A percentile compares a stretch with the other conserved stretches of the same genome.
These are phyloP conservation scores for Promerops cafer DNA, from an alignment of 2,113 vertebrate species.

Conservation along the genomic window DNA sequence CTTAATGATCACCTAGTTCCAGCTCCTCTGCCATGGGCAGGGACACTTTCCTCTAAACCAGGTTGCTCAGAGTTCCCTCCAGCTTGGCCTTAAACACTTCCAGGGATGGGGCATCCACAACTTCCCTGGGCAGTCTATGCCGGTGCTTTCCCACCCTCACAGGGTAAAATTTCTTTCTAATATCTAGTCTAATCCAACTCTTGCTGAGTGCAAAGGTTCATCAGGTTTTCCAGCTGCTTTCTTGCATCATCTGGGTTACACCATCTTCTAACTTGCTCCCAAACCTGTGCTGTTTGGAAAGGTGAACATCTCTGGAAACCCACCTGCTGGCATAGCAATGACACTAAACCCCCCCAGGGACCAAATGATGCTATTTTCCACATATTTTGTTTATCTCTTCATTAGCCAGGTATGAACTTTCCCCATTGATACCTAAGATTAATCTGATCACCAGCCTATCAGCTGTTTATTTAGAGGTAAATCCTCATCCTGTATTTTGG, in stretches of 20 bases:
- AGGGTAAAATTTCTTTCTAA: background rate
- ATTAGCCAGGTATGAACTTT: slow-evolving; percentile 1
- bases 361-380: background rate
- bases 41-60: background rate
- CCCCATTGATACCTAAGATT: background rate
- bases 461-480: slow-evolving; percentile 16
- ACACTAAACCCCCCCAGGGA: background rate
- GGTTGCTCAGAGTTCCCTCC: background rate
- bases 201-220: background rate
- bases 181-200: background rate
- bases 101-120: background rate
- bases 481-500: slow-evolving; percentile 4
- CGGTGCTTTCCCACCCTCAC: background rate
- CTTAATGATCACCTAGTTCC: background rate
- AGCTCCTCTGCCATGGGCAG: background rate
- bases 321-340: background rate
- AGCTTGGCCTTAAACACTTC: background rate
- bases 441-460: background rate
- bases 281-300: background rate
- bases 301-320: background rate
- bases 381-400: background rate
- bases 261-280: background rate
- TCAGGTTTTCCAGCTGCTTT: background rate
- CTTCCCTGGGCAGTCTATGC: background rate
- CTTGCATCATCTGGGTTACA: background rate